These are phyloP conservation scores for Mamestra configurata DNA, from an alignment of 1,140 invertebrate species.

Conservation along the genomic window DNA sequence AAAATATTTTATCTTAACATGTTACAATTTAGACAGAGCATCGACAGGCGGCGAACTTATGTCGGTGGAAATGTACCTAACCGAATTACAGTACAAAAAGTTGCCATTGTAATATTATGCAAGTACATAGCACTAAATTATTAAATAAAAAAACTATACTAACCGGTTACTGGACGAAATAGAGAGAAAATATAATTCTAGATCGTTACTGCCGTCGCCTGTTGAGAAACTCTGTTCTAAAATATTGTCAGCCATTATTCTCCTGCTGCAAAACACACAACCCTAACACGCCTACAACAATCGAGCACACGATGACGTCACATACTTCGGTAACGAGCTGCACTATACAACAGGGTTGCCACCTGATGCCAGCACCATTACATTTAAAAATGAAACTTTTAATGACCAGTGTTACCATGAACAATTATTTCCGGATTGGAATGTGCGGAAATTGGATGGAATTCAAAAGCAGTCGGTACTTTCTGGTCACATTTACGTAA, in stretches of 20 bases:
- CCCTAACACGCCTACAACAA: conserved; percentile 54
- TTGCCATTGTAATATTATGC: neutral
- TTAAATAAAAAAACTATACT: neutral
- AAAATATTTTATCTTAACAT: conserved; percentile 57
- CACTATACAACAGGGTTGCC: conserved; percentile 41
- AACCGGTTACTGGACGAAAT: neutral
- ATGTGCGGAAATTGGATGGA: neutral
- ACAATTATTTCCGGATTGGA: neutral
- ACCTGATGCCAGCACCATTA: conserved; percentile 14
- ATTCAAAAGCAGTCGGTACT: neutral
- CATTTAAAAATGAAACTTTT: neutral
- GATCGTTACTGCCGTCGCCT: neutral
- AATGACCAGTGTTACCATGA: conserved; percentile 3
- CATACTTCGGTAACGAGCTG: conserved; percentile 35
- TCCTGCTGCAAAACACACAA: conserved; percentile 76
- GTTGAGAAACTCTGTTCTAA: conserved; percentile 51
- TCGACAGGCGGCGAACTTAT: neutral
- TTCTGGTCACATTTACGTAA: conserved; percentile 5
- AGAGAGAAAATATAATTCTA: neutral
- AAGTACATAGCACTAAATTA: neutral
- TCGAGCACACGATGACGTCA: conserved; percentile 34
- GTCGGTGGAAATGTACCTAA: neutral
- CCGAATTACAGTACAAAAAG: neutral
- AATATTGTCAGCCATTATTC: conserved; percentile 85
- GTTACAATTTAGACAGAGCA: conserved; percentile 24